These are phyloP conservation scores for Taeniopygia guttata DNA, from an alignment of 2,797 vertebrate genomes.

Conservation along the genomic window DNA sequence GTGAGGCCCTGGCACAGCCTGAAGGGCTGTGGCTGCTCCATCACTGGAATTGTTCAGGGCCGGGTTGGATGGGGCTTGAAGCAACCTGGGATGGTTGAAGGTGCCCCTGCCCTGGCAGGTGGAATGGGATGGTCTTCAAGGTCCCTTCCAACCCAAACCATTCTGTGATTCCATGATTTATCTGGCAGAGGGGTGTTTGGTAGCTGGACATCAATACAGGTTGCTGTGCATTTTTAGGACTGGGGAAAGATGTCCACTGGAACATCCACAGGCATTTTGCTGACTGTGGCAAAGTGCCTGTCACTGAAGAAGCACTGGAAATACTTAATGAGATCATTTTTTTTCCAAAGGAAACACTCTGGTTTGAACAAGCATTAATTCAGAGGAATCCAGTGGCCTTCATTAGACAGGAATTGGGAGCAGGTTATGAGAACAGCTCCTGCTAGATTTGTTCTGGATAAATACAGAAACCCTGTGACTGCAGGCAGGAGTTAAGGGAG, in stretches of 20 bases:
- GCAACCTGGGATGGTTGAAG: neutral
- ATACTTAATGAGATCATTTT: neutral
- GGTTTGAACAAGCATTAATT: neutral
- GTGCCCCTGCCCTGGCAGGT: neutral
- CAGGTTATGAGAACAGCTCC: conserved; percentile 28
- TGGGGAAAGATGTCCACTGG: neutral
- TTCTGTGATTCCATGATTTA: neutral
- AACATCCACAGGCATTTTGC: neutral
- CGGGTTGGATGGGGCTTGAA: neutral
- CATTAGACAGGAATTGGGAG: neutral
- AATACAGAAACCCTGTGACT: neutral
- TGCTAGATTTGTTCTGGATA: neutral
- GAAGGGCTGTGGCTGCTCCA: neutral
- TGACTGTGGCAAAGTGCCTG: neutral
- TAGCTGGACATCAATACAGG: neutral
- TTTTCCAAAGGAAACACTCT: neutral
- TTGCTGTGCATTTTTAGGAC: neutral
- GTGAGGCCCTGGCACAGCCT: neutral
- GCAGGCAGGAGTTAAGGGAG: neutral
- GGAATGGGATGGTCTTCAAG: neutral
- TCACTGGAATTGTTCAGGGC: neutral
- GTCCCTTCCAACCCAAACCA: neutral
- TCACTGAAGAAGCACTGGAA: neutral
- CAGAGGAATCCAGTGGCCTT: neutral
- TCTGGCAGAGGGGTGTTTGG: neutral